Base-by-base conservation (phyloP, 1,140 invertebrate genomes). In the Drosophila sechellia region DNA sequence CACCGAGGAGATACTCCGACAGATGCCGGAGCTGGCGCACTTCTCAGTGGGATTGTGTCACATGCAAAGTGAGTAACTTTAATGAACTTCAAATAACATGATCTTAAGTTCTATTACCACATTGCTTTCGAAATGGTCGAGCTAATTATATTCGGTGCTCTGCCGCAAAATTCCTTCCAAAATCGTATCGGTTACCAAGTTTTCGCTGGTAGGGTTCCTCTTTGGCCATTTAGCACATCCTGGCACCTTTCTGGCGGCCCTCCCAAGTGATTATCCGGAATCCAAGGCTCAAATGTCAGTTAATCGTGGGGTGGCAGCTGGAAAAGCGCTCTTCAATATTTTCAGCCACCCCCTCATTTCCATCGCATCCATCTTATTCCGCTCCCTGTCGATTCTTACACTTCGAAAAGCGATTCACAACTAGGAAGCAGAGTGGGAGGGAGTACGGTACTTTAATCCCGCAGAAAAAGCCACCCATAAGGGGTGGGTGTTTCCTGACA, bases 31-130 rank as follows among this genome's bases (percentile, higher is more conserved):
- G 93, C 94, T 99, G 90, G 95, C 95, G 90, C 96, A 98, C 93
- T 98, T 98, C 93, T 96, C 97, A 46, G 96, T 98, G 91, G 98
- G 98, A 90, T 95, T 99, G 90, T 97, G 97, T 94, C 97, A 98
- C 93, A 96, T 98, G 93, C 97, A 98, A 94, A 98, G 98, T 98
- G 93, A 96, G 96, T 22, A 3, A 22, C 3, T 3, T 22, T 3
- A 22, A 22, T 22, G 20, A 22, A 1, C 1, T 17, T 17, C 17
- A 17, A 17, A 17, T 17, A 10, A 17, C 15, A 1, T 6, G n/a
- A n/a, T 40, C 15, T 15, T 13, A 5, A 40, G 3, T 27, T 27
- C 27, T 5, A 27, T 27, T 27, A 6, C 6, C 27, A 8, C 27
- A 31, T 31, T 31, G 27, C 27, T 8, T 8, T 6, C 27, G 6